phyloP scores from a whole-genome alignment of 2,888 invertebrate genomes.

The Stegana nigrithorax region DNA sequence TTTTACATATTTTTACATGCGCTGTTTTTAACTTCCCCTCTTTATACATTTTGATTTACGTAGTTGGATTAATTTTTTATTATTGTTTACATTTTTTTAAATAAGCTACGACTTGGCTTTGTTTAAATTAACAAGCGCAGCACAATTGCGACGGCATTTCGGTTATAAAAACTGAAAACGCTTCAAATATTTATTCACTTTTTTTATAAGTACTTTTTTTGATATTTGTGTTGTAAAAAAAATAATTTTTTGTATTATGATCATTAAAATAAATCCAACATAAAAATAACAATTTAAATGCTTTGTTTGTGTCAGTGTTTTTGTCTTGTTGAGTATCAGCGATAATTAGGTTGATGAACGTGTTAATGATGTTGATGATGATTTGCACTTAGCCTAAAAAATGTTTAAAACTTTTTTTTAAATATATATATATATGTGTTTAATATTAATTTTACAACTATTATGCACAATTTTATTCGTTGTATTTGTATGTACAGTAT shows the following conservation, averaged over 20 bases:
- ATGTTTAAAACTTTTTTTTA: constrained; percentile 2
- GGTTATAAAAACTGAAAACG: no score
- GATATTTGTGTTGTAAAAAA: constrained; percentile 2
- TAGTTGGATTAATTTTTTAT: no score
- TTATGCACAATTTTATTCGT: background rate
- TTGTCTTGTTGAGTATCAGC: background rate
- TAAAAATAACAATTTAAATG: background rate
- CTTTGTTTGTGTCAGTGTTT: background rate
- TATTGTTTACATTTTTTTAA: background rate
- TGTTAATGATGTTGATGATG: background rate
- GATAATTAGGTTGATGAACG: background rate
- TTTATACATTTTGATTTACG: no score
- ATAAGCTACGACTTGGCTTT: background rate
- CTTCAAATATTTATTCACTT: background rate
- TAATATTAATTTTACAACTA: no score
- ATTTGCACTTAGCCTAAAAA: background rate
- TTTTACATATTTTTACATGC: background rate
- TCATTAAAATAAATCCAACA: background rate
- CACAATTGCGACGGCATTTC: no score
- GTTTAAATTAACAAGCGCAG: no score
- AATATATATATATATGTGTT: no score
- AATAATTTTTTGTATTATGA: background rate
- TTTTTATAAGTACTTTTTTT: background rate
- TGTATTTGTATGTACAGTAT: background rate
- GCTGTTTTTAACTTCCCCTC: no score